Conservation (phyloP, 2,113 vertebrate genomes). For the Hassar affinis region DNA sequence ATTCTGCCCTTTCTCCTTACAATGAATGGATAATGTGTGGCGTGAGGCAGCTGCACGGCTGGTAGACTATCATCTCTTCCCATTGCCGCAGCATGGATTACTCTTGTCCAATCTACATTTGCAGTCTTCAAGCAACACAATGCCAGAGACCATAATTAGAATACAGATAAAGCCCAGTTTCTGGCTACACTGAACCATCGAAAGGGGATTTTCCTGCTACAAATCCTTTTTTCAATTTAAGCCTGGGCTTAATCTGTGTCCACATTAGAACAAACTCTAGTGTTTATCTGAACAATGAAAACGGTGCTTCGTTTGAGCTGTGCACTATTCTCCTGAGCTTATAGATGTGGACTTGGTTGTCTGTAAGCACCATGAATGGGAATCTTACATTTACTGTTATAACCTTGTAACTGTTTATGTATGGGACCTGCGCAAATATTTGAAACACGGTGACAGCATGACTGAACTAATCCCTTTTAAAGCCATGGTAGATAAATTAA, state of each 20-base stretch:
- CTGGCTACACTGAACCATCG: constrained; percentile 26
- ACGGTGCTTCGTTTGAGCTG: constrained; percentile 7
- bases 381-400: not conserved
- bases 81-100: constrained; percentile 47
- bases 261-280: constrained; percentile 28
- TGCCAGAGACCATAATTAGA: constrained; percentile 46
- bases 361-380: constrained; percentile 6
- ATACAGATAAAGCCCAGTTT: constrained; percentile 30
- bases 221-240: constrained; percentile 42
- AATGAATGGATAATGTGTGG: constrained; percentile 53
- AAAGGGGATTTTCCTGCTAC: constrained; percentile 30
- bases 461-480: constrained; percentile 46
- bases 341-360: constrained; percentile 19
- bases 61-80: constrained; percentile 50
- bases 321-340: not conserved
- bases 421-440: constrained; percentile 25
- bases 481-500: constrained; percentile 46
- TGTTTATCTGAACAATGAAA: constrained; percentile 41
- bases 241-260: constrained; percentile 35
- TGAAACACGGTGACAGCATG: constrained; percentile 26
- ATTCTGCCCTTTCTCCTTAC: constrained; percentile 46
- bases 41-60: constrained; percentile 49
- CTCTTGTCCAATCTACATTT: constrained; percentile 47
- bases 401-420: constrained; percentile 32
- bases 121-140: constrained; percentile 18